Evolutionary conservation across 1,140 invertebrate genomes (phyloP), one percentile per base, ranked within the genome.

Genomic region (Heliconius eleuchia): DNA sequence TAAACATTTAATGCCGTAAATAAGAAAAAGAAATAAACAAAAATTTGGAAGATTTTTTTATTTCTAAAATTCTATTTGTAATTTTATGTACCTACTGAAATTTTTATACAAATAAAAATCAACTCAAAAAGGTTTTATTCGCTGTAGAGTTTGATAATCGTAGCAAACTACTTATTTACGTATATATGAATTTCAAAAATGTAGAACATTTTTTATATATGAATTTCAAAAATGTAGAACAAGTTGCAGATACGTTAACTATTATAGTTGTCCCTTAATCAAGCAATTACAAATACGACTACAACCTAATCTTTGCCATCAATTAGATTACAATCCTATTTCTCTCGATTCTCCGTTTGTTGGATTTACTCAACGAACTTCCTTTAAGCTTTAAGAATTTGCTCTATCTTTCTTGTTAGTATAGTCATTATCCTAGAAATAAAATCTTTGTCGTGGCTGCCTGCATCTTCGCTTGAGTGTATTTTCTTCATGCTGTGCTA

Each of bases 311-410:
- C 42, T 73, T 73, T 70, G 13, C n/a, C 71, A 73, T 30, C 71
- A 79, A 79, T 79, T 75, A 70, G 23, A 74, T 79, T 71, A 72
- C 78, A 71, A 55, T 75, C 78, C 73, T 39, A 74, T 79, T 79
- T 70, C 39, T 55, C 60, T 60, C 42, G 60, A 71, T 19, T 72
- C 34, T 23, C 37, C 71, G 60, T 71, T 27, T 34, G 60, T 46
- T n/a, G 60, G 74, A 70, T n/a, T 76, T 23, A 23, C 70, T 76
- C 66, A 70, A 70, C 74, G 23, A 23, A 70, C 52, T 42, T 34
- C 39, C 42, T 42, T n/a, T 76, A 76, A 50, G 74, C 74, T 46
- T 76, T 7, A 71, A 71, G 7, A 76, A 76, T 76, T n/a, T 60
- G 60, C 60, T 23, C 23, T 60, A 66, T 66, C 27, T 30, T 66